Percentiles rank a stretch among this genome's conserved stretches.
Evolutionary conservation across 2,113 vertebrate species (phyloP).

Genomic region (Himantopus leucocephalus): DNA sequence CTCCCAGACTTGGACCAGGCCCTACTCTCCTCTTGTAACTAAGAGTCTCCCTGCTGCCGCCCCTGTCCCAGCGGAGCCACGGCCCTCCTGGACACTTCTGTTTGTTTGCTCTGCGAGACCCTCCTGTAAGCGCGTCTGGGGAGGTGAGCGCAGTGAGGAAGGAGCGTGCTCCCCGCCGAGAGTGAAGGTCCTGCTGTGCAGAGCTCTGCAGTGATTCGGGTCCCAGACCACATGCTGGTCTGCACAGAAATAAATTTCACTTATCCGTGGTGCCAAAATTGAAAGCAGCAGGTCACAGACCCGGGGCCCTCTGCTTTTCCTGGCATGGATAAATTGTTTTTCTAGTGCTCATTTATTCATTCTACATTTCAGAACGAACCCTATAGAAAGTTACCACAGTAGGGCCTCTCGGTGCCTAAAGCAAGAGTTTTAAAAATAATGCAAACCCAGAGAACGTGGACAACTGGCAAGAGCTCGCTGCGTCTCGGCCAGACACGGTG

Average conservation of each 20-base stretch:
- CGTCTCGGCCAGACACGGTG: neutral
- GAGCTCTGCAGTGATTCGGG: neutral
- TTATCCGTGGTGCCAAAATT: fast-evolving
- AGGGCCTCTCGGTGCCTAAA: neutral
- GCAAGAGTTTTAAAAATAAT: neutral
- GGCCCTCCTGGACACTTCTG: neutral
- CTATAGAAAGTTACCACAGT: neutral
- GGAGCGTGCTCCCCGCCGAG: neutral
- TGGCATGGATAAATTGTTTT: neutral
- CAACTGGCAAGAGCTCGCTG: neutral
- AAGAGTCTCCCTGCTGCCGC: neutral
- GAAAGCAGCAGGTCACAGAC: neutral
- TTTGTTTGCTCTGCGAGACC: neutral
- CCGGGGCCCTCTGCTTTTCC: neutral
- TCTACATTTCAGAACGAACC: neutral
- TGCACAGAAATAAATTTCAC: neutral
- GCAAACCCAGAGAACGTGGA: neutral
- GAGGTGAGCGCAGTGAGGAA: neutral
- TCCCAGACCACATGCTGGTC: neutral
- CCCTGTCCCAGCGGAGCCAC: fast-evolving
- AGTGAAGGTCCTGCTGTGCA: fast-evolving
- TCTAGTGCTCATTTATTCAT: neutral
- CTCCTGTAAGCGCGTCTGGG: fast-evolving
- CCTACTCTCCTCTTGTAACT: neutral
- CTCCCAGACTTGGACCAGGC: neutral